Percentiles rank a stretch among this genome's conserved stretches.
These are phyloP conservation scores for Malurus elegans DNA, from an alignment of 2,113 vertebrate genomes.

Conservation along the genomic window DNA sequence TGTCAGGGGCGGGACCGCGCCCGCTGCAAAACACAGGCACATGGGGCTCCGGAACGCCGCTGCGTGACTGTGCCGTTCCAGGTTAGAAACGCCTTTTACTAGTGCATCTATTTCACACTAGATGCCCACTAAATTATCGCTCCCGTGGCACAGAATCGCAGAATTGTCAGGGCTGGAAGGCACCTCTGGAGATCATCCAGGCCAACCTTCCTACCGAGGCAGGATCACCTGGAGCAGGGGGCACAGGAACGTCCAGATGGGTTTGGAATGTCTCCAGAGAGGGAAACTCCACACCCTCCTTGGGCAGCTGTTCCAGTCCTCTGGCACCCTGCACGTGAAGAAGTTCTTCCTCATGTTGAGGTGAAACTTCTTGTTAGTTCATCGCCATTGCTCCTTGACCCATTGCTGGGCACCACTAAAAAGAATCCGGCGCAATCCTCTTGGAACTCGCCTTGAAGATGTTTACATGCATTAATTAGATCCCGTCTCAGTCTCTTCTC, in stretches of 20 bases:
- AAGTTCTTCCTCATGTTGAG: background rate
- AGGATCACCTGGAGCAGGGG: background rate
- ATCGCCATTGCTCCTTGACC: background rate
- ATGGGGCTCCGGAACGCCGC: accelerated
- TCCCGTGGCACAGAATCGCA: accelerated
- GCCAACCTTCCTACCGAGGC: background rate
- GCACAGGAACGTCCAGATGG: no score
- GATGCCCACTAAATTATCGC: accelerated
- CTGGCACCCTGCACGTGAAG: background rate
- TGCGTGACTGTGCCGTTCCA: accelerated
- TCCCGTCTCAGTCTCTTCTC: background rate
- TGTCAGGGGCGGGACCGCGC: background rate
- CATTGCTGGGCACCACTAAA: accelerated
- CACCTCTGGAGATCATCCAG: background rate
- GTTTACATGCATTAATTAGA: no score
- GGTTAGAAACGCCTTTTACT: accelerated
- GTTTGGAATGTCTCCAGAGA: background rate
- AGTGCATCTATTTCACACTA: accelerated
- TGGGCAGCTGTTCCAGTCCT: background rate
- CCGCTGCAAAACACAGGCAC: background rate
- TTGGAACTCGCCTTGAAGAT: background rate
- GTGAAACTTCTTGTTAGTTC: background rate
- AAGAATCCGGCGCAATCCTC: background rate
- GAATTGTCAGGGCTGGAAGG: background rate
- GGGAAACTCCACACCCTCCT: background rate